phyloP scores from a whole-genome alignment of 2,888 invertebrate genomes.

The Ditula angustiorana region DNA sequence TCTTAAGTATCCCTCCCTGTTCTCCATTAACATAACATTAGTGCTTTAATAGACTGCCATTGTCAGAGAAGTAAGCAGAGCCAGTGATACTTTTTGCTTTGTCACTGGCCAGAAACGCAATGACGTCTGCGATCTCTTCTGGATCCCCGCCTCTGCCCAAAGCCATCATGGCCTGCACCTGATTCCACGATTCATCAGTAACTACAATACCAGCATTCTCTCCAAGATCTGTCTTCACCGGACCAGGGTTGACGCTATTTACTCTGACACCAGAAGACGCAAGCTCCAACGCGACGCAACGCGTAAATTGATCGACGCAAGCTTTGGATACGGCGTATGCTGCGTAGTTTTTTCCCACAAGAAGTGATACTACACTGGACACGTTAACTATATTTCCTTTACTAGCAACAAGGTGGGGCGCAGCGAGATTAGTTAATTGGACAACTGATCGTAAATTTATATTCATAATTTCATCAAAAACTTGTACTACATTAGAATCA shows the following conservation, averaged over 20 bases:
- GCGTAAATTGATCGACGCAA: constrained; percentile 90
- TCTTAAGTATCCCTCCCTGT: too few species aligned
- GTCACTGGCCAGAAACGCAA: constrained; percentile 52
- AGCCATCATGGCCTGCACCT: constrained; percentile 40
- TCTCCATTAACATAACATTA: too few species aligned
- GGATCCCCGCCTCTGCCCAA: constrained; percentile 50
- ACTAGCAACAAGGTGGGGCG: constrained; percentile 52
- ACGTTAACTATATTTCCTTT: constrained; percentile 63
- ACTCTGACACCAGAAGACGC: constrained; percentile 86
- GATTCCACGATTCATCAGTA: constrained; percentile 23
- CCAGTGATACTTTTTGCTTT: constrained; percentile 57
- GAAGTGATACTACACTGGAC: constrained; percentile 52
- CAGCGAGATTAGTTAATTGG: constrained; percentile 52
- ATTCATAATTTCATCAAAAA: constrained; percentile 54
- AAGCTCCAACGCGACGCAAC: constrained; percentile 88
- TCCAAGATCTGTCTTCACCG: constrained; percentile 74
- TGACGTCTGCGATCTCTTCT: constrained; percentile 52
- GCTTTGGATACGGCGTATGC: constrained; percentile 89
- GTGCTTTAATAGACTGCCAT: constrained; percentile 43
- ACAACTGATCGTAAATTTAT: constrained; percentile 55
- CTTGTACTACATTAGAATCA: constrained; percentile 47
- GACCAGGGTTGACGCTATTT: constrained; percentile 90
- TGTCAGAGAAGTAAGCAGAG: constrained; percentile 46
- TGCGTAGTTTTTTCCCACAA: constrained; percentile 29
- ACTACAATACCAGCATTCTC: constrained; percentile 21